Evolutionary conservation across 1,140 invertebrate genomes (phyloP).

Genomic region (Wasmannia auropunctata): DNA sequence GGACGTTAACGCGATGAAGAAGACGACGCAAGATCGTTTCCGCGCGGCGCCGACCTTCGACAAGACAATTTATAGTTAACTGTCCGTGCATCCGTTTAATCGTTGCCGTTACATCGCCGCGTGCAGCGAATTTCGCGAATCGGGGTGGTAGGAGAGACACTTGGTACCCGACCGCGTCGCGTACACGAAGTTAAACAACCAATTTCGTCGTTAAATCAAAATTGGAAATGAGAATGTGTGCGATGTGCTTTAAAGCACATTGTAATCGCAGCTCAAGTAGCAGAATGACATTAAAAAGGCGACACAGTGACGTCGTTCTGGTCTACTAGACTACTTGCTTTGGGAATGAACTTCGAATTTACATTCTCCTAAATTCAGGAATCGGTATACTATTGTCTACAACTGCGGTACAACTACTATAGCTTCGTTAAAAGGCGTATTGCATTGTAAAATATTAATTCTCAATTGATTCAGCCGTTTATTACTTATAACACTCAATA

Average conservation of each 20-base stretch:
- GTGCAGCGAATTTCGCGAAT: not conserved
- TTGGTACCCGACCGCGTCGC: not conserved
- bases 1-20: slow-evolving; percentile 7
- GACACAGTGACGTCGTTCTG: not conserved
- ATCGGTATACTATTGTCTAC: not conserved
- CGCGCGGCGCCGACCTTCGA: not conserved
- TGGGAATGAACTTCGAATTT: not conserved
- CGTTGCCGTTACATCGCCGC: not conserved
- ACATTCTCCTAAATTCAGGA: not conserved
- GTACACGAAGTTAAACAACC: not conserved
- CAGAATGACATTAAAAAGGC: not conserved
- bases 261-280: not conserved
- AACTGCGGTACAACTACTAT: not conserved
- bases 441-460: not conserved
- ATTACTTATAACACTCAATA: not conserved
- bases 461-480: not conserved
- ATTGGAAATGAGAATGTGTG: not conserved
- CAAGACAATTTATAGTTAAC: slow-evolving; percentile 23
- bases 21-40: slow-evolving; percentile 28
- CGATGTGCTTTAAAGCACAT: not conserved
- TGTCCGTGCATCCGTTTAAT: slow-evolving; percentile 7
- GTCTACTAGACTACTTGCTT: no score
- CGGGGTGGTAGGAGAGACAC: not conserved
- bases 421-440: not conserved
- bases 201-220: not conserved